Evolutionary conservation across 2,797 vertebrate species (phyloP).

Genomic region (Hydrophis major): DNA sequence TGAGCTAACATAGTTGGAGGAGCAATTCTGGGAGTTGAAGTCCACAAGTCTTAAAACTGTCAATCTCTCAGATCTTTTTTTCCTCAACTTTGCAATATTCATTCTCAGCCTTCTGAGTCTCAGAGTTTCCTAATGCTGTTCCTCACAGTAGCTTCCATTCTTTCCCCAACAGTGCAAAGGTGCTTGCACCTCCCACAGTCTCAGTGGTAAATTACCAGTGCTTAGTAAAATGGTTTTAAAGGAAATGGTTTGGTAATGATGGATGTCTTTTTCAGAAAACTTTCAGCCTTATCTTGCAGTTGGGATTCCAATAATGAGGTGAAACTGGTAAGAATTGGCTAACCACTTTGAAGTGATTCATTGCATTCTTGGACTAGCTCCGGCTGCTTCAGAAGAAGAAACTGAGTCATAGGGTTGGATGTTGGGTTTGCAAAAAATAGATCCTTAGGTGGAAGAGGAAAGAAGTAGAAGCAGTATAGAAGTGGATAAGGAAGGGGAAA

Average conservation of each 20-base stretch:
- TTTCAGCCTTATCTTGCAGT: neutral
- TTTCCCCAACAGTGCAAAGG: constrained; percentile 18
- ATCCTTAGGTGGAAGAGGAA: neutral
- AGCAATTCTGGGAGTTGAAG: too few species aligned
- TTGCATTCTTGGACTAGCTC: neutral
- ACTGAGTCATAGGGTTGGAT: neutral
- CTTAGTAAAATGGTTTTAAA: constrained; percentile 3
- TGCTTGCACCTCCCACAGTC: constrained; percentile 2
- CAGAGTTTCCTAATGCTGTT: constrained; percentile 1
- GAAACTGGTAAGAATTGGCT: neutral
- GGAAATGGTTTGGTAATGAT: constrained; percentile 25
- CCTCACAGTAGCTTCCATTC: constrained; percentile 31
- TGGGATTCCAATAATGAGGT: neutral
- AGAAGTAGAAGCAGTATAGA: neutral
- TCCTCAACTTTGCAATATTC: neutral
- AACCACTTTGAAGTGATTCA: neutral
- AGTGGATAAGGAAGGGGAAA: neutral
- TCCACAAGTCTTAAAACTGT: too few species aligned
- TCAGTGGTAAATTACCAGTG: constrained; percentile 18
- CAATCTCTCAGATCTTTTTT: too few species aligned
- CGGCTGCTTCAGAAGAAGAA: neutral
- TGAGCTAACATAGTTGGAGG: too few species aligned
- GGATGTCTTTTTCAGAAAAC: constrained; percentile 25
- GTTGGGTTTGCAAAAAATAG: neutral
- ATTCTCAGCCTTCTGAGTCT: neutral